Base-by-base conservation (phyloP, 2,113 vertebrate genomes). In the Eolophus roseicapilla region DNA sequence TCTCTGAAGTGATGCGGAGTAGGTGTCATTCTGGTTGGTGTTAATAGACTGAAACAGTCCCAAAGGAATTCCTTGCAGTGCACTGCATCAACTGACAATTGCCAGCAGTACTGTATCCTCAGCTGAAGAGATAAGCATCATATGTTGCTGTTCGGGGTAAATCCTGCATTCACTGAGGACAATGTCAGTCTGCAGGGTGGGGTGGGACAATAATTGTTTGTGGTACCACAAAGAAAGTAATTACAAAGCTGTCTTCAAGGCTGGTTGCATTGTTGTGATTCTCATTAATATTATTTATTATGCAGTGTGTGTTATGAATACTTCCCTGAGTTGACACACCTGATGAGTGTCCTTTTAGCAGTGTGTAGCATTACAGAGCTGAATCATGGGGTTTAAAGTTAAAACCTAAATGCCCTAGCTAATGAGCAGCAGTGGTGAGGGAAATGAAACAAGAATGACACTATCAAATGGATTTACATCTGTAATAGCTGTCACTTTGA, bases 401-500 rank as follows among this genome's bases (percentile, higher is more conserved):
- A 94, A 93, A 93, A 82, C 21, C 53, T 77, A 52, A 87, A 35
- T 76, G 27, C 44, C 57, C 47, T 49, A 78, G 69, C 33, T 88
- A 75, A 83, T 74, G 70, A 92, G 59, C 63, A 75, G 43, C 18
- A 68, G 41, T 39, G 24, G 27, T 47, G 83, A 71, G 47, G 86
- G 24, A 86, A 39, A 13, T 39, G 39, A 39, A 84, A 89, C 28
- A 76, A 88, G 74, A 86, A 47, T 55, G 35, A 70, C 47, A 60
- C 50, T 64, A n/a, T 71, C 6, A 81, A 92, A 78, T 93, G 73
- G 80, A 86, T 90, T 92, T 86, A 68, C 44, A 35, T 55, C 80
- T 52, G 29, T 93, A 84, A 68, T 64, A 92, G 28, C 88, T 84
- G 90, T 90, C 92, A 90, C 41, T 86, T 84, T 37, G 69, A 71